phyloP scores from a whole-genome alignment of 2,888 invertebrate genomes.

The Nomada ferruginata region DNA sequence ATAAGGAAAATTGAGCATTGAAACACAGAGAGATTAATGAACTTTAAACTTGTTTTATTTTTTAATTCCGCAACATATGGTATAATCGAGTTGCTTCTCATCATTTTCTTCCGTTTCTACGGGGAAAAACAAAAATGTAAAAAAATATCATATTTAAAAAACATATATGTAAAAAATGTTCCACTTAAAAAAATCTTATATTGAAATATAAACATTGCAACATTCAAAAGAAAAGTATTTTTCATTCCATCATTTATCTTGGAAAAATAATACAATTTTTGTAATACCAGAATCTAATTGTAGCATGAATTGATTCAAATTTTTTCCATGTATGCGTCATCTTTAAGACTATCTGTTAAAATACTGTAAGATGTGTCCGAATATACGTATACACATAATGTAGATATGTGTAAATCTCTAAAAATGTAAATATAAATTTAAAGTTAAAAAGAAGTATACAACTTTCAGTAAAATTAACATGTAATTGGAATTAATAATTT shows the following conservation, averaged over 20 bases:
- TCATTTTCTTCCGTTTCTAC: background rate
- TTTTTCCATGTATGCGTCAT: no score
- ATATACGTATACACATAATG: no score
- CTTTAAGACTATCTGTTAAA: no score
- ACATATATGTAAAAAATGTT: conserved; percentile 2
- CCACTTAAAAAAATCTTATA: background rate
- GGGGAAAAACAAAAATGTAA: background rate
- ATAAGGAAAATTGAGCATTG: background rate
- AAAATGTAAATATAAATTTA: no score
- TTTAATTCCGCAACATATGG: background rate
- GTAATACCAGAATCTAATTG: no score
- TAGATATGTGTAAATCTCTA: no score
- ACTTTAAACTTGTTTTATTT: conserved; percentile 1
- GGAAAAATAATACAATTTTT: background rate
- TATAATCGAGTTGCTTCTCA: conserved; percentile 1
- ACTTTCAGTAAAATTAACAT: background rate
- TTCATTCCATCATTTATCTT: background rate
- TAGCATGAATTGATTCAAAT: no score
- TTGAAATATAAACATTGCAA: conserved; percentile 12
- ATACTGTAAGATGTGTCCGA: no score
- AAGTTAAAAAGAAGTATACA: background rate
- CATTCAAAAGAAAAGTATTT: background rate
- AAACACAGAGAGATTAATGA: background rate
- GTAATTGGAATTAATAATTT: background rate
- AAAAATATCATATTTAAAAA: background rate